Conservation (phyloP, 2,888 invertebrate genomes). For the Psococerastis gibbosa region DNA sequence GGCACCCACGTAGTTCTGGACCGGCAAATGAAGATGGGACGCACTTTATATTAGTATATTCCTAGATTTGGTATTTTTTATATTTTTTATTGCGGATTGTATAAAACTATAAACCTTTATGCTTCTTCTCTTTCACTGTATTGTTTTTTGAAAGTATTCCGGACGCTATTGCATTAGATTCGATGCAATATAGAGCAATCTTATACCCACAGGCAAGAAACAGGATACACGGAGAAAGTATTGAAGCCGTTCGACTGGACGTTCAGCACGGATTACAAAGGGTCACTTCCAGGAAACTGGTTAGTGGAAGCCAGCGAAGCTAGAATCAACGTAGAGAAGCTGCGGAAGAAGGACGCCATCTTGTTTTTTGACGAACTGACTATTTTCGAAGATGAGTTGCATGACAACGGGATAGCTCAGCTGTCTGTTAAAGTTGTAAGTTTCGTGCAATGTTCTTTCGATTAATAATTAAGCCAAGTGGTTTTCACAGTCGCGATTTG, state of each 20-base stretch:
- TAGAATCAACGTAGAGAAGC: conserved; percentile 65
- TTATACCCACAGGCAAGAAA: conserved; percentile 38
- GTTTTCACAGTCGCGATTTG: too few relatives aligned
- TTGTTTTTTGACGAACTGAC: conserved; percentile 85
- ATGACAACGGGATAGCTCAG: conserved; percentile 90
- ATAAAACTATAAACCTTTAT: too few relatives aligned
- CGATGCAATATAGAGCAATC: too few relatives aligned
- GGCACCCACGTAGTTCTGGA: too few relatives aligned
- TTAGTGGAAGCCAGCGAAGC: conserved; percentile 43
- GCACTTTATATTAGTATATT: too few relatives aligned
- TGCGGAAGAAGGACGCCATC: conserved; percentile 80
- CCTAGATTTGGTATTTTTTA: too few relatives aligned
- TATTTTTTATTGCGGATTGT: too few relatives aligned
- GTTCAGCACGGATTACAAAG: conserved; percentile 80
- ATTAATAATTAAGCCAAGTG: background rate
- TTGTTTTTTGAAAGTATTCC: conserved; percentile 7
- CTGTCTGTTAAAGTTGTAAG: conserved; percentile 85
- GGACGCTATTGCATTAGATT: too few relatives aligned
- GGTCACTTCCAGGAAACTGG: conserved; percentile 45
- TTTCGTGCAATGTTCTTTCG: conserved; percentile 16
- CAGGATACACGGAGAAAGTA: conserved; percentile 41
- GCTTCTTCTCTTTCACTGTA: conserved; percentile 3
- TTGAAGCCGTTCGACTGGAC: conserved; percentile 95
- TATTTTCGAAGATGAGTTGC: conserved; percentile 93
- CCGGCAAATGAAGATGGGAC: too few relatives aligned